phyloP scores from a whole-genome alignment of 1,140 invertebrate species.

The Drosophila nasuta region DNA sequence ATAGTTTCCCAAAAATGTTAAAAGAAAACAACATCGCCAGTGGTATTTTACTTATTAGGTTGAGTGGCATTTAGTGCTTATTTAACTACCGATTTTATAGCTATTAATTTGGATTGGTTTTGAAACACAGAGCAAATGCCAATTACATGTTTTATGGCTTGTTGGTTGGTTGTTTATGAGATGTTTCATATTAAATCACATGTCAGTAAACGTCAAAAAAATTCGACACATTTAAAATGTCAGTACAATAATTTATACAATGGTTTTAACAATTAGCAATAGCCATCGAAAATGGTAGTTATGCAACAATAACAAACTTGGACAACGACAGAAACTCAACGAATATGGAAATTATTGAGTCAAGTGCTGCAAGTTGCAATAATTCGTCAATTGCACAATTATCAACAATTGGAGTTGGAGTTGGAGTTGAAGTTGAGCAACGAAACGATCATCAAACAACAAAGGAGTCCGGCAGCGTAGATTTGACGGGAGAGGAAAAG shows the following conservation, averaged over 20 bases:
- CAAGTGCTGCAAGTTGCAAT: constrained; percentile 6
- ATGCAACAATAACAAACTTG: constrained; percentile 62
- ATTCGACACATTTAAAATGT: neutral
- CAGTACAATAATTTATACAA: constrained; percentile 17
- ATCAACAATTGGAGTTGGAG: constrained; percentile 6
- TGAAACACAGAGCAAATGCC: too few species aligned
- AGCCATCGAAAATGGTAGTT: constrained; percentile 72
- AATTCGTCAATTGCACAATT: constrained; percentile 23
- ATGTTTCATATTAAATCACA: too few species aligned
- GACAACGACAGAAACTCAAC: constrained; percentile 51
- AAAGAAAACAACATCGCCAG: too few species aligned
- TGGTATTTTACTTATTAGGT: too few species aligned
- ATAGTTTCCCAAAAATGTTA: too few species aligned
- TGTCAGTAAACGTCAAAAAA: too few species aligned
- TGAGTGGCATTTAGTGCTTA: too few species aligned
- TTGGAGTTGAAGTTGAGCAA: neutral
- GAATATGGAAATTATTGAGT: constrained; percentile 13
- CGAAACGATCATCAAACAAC: constrained; percentile 1
- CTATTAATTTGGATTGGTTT: too few species aligned
- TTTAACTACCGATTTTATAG: too few species aligned
- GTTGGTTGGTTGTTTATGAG: too few species aligned
- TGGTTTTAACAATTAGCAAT: constrained; percentile 52
- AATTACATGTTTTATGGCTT: too few species aligned
- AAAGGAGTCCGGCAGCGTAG: constrained; percentile 35
- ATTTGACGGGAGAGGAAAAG: constrained; percentile 14